phyloP scores from a whole-genome alignment of 2,113 vertebrate genomes.

The Rhinoderma darwinii region DNA sequence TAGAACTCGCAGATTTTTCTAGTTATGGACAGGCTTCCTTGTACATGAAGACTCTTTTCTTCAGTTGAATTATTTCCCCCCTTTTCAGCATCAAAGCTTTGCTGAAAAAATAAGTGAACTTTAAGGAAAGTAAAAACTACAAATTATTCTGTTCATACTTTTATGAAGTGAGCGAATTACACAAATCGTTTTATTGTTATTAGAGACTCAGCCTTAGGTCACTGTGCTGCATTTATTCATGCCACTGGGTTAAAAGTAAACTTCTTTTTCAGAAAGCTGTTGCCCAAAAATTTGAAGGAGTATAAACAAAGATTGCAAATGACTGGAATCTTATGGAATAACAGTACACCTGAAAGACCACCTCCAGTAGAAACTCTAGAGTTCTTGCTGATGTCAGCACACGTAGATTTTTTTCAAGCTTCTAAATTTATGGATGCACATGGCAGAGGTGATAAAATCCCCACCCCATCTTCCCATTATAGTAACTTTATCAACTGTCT shows the following conservation, averaged over 20 bases:
- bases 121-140: background rate
- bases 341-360: no score
- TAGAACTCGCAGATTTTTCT: slow-evolving; percentile 93
- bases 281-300: no score
- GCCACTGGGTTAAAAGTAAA: background rate
- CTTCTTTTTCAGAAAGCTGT: no score
- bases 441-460: no score
- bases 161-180: background rate
- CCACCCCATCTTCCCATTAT: no score
- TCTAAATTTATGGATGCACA: no score
- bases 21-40: slow-evolving; percentile 73
- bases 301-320: no score
- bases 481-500: no score
- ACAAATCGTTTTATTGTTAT: background rate
- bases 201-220: background rate
- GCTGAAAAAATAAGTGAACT: slow-evolving; percentile 65
- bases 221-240: background rate
- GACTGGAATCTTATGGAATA: no score
- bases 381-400: no score
- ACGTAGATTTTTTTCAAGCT: no score
- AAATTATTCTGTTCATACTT: background rate
- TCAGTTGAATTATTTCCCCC: slow-evolving; percentile 67
- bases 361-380: no score
- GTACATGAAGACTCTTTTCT: slow-evolving; percentile 61
- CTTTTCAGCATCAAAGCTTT: slow-evolving; percentile 79